Evolutionary conservation across 2,113 vertebrate species (phyloP).

Genomic region (Odontophorus gujanensis): DNA sequence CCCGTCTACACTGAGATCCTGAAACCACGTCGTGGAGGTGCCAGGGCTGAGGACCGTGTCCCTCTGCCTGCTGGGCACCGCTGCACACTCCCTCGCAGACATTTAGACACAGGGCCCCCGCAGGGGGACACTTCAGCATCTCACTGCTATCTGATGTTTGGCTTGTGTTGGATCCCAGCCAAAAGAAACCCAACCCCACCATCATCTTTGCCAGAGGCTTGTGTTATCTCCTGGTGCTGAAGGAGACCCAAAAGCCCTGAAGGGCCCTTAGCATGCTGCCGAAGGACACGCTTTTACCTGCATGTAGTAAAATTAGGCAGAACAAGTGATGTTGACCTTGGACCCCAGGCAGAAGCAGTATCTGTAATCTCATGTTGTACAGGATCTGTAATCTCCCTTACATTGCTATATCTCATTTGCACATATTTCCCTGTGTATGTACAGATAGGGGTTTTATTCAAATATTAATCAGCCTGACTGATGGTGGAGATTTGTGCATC

Average conservation of each 20-base stretch:
- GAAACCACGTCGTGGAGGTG: background rate
- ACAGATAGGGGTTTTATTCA: constrained; percentile 70
- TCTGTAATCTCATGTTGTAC: constrained; percentile 69
- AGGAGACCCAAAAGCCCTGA: background rate
- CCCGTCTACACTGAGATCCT: fast-evolving
- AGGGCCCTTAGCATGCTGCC: background rate
- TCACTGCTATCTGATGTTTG: fast-evolving
- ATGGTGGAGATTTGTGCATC: constrained; percentile 63
- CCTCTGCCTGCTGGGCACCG: fast-evolving
- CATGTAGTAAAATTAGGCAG: background rate
- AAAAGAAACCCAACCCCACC: background rate
- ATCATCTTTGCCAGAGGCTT: background rate
- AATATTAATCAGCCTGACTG: constrained; percentile 77
- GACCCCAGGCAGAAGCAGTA: constrained; percentile 12
- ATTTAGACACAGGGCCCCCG: background rate
- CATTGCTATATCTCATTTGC: constrained; percentile 74
- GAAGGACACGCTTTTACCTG: background rate
- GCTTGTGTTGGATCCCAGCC: background rate
- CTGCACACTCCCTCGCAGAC: fast-evolving
- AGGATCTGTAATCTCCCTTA: constrained; percentile 67
- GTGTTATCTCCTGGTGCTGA: background rate
- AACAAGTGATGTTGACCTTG: background rate
- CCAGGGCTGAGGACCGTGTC: background rate
- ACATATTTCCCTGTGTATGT: constrained; percentile 62
- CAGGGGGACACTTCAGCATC: background rate